Evolutionary conservation across 2,113 vertebrate species (phyloP).

Genomic region (Strix uralensis): DNA sequence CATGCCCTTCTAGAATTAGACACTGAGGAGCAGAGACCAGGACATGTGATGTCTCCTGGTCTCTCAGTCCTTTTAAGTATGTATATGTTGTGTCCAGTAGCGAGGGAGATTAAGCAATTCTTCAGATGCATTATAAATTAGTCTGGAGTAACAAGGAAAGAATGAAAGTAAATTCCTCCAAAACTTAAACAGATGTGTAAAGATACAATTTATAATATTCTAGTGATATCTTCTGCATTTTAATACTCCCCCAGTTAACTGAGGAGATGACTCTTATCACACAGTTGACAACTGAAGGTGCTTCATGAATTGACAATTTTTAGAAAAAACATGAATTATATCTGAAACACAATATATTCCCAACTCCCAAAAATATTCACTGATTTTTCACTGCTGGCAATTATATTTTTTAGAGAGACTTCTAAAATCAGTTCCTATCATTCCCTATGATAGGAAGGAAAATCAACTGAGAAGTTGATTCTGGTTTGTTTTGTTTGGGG

Average conservation of each 20-base stretch:
- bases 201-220: not conserved
- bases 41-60: not conserved
- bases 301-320: not conserved
- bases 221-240: not conserved
- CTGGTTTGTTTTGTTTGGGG: not conserved
- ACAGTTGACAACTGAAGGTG: not conserved
- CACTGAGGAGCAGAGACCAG: not conserved
- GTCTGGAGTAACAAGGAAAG: not conserved
- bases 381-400: not conserved
- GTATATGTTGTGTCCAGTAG: accelerated
- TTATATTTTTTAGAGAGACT: not conserved
- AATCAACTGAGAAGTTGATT: not conserved
- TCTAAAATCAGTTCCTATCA: not conserved
- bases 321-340: not conserved
- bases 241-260: conserved; percentile 8
- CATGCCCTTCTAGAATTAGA: not conserved
- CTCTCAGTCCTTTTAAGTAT: not conserved
- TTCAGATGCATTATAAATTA: not conserved
- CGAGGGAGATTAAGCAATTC: not conserved
- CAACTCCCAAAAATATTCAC: not conserved
- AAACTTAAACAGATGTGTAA: not conserved
- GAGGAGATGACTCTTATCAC: not conserved
- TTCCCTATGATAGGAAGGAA: not conserved
- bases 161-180: not conserved
- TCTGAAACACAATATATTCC: not conserved